These are phyloP conservation scores for Rhea pennata DNA, from an alignment of 2,113 vertebrate genomes.

Conservation along the genomic window DNA sequence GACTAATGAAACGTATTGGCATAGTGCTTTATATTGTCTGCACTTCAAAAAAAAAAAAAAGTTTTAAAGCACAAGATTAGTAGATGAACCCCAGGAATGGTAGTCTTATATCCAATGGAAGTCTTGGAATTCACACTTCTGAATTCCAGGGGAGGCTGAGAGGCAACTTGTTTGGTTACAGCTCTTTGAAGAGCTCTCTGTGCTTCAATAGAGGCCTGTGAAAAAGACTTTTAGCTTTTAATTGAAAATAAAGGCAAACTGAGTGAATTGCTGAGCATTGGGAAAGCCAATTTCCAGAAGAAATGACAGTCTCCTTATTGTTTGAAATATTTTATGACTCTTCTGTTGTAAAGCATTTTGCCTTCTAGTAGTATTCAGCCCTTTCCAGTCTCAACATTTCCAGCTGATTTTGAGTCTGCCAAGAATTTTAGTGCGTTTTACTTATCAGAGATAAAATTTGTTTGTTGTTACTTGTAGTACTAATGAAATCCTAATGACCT, in stretches of 20 bases:
- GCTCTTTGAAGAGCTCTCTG: background rate
- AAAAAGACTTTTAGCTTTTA: background rate
- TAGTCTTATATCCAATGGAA: too few species aligned
- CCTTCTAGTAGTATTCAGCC: background rate
- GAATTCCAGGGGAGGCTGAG: background rate
- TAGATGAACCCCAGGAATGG: fast-evolving
- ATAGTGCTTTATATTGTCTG: background rate
- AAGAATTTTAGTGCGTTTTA: background rate
- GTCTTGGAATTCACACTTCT: background rate
- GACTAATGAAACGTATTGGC: background rate
- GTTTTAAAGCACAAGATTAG: background rate
- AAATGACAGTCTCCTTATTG: background rate
- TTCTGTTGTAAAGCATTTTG: background rate
- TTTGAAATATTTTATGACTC: background rate
- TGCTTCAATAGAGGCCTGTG: background rate
- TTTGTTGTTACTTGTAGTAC: background rate
- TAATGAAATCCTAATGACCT: background rate
- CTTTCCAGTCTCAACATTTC: background rate
- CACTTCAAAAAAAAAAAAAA: background rate
- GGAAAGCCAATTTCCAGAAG: background rate
- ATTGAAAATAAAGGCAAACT: background rate
- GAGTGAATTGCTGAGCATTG: background rate
- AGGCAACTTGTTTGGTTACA: background rate
- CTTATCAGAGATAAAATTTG: background rate
- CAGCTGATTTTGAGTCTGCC: background rate